Conservation (phyloP, 1,140 invertebrate species). For the Pseudomyrmex concolor region DNA sequence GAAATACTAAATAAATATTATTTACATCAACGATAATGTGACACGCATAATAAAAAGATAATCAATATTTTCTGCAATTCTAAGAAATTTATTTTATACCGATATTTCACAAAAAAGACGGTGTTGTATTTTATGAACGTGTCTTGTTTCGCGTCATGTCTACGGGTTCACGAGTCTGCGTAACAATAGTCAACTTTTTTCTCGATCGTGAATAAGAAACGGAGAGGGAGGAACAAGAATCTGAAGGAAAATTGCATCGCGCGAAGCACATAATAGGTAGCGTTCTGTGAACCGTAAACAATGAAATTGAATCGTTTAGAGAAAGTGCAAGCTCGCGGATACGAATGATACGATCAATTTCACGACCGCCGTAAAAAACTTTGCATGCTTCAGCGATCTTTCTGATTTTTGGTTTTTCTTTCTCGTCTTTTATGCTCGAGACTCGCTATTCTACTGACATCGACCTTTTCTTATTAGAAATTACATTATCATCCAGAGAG, state of each 20-base stretch:
- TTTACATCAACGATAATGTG: no score
- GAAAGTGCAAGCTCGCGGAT: slow-evolving; percentile 57
- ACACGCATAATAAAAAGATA: no score
- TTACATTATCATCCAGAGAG: no score
- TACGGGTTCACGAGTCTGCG: background rate
- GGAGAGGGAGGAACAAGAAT: slow-evolving; percentile 35
- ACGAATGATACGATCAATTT: slow-evolving; percentile 30
- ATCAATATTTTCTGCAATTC: no score
- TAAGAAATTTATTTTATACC: no score
- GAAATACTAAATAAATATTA: no score
- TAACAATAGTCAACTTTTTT: background rate
- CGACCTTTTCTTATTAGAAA: slow-evolving; percentile 6
- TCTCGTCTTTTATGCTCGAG: background rate
- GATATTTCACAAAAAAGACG: no score
- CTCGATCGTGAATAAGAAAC: background rate
- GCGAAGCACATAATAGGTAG: slow-evolving; percentile 5
- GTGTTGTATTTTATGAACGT: no score
- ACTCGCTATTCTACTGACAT: slow-evolving; percentile 59
- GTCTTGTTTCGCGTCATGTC: background rate
- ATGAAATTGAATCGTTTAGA: slow-evolving; percentile 36
- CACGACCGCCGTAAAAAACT: slow-evolving; percentile 20
- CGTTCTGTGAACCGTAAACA: slow-evolving; percentile 57
- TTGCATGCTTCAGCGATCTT: slow-evolving; percentile 22
- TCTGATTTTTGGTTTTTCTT: slow-evolving; percentile 19
- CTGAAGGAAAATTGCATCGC: slow-evolving; percentile 13